Conservation (phyloP, 2,888 invertebrate species). For the Monopis laevigella region DNA sequence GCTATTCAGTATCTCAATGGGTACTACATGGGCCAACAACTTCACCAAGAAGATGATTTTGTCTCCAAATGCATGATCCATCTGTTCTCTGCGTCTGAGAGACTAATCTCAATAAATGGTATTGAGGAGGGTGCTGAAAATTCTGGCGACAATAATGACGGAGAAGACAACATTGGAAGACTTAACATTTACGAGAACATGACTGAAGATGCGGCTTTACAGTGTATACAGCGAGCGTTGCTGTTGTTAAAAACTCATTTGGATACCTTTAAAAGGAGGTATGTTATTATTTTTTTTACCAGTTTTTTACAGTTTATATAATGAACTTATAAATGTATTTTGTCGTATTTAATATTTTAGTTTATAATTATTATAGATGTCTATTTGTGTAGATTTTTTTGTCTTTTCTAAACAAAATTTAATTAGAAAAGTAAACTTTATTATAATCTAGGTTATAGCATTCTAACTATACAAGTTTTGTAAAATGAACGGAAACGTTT, state of each 20-base stretch:
- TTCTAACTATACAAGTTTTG: too few species aligned
- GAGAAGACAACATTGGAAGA: slow-evolving; percentile 40
- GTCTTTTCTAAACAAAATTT: too few species aligned
- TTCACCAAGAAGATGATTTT: slow-evolving; percentile 92
- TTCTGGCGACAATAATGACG: slow-evolving; percentile 27
- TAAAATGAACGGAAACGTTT: too few species aligned
- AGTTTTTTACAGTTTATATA: too few species aligned
- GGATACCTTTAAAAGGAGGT: slow-evolving; percentile 88
- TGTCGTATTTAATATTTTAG: too few species aligned
- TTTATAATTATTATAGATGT: too few species aligned
- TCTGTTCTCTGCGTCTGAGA: slow-evolving; percentile 82
- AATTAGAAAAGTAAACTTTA: too few species aligned
- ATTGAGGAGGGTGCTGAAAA: too few species aligned
- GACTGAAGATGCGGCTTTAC: slow-evolving; percentile 81
- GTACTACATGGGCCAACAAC: slow-evolving; percentile 92
- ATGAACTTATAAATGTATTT: too few species aligned
- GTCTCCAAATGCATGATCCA: slow-evolving; percentile 94
- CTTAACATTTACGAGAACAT: slow-evolving; percentile 57
- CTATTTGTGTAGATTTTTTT: too few species aligned
- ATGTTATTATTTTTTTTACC: slow-evolving; percentile 17
- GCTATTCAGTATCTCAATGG: slow-evolving; percentile 94
- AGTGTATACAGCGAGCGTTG: slow-evolving; percentile 90
- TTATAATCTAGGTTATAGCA: too few species aligned
- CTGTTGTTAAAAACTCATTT: slow-evolving; percentile 90
- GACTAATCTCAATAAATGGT: slow-evolving; percentile 47